phyloP scores from a whole-genome alignment of 2,888 invertebrate species.

The Coleophora flavipennella region DNA sequence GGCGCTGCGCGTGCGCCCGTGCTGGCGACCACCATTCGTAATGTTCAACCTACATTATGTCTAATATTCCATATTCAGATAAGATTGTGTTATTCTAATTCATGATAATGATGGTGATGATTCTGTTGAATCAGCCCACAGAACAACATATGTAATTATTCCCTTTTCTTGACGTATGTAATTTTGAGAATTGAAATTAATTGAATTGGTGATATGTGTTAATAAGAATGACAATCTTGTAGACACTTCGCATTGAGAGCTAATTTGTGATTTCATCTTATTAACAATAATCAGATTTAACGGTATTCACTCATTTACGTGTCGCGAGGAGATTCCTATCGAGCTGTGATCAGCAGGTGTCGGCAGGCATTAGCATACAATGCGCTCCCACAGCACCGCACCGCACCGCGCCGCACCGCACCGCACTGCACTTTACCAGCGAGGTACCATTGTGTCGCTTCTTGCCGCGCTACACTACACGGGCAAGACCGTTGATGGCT shows the following conservation, averaged over 20 bases:
- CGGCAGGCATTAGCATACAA: constrained; percentile 7
- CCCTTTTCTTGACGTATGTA: no score
- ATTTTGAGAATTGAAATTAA: no score
- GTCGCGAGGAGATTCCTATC: no score
- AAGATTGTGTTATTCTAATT: no score
- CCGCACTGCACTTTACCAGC: background rate
- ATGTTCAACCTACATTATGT: background rate
- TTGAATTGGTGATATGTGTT: no score
- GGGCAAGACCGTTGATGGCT: background rate
- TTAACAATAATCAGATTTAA: background rate
- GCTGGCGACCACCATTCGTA: background rate
- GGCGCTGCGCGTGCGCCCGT: constrained; percentile 46
- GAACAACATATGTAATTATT: no score
- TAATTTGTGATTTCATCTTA: background rate
- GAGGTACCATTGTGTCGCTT: constrained; percentile 17
- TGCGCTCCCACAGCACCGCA: background rate
- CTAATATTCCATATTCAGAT: no score
- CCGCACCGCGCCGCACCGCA: background rate
- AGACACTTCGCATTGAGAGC: no score
- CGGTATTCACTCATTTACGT: no score
- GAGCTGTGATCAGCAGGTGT: constrained; percentile 15
- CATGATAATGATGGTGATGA: no score
- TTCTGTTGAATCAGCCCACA: no score
- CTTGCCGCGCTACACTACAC: constrained; percentile 6
- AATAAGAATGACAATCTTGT: no score